Conservation (phyloP, 2,113 vertebrate genomes). For the Solea solea region DNA sequence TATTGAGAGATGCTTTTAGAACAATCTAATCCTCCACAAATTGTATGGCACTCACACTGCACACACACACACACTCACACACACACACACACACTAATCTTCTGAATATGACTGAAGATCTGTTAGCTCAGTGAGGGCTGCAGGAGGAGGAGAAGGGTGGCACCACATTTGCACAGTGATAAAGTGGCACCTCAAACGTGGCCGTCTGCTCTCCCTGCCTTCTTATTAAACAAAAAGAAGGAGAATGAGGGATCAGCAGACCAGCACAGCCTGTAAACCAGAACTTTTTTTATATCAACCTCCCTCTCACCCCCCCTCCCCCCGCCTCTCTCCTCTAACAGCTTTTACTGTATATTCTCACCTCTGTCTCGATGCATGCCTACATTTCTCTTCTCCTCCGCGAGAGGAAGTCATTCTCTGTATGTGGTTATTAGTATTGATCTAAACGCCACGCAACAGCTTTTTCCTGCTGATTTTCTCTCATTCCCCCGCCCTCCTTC, state of each 20-base stretch:
- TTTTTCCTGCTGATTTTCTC: conserved; percentile 72
- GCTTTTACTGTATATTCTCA: conserved; percentile 20
- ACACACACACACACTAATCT: conserved; percentile 34
- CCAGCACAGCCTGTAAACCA: conserved; percentile 40
- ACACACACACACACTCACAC: conserved; percentile 5
- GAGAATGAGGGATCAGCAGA: conserved; percentile 31
- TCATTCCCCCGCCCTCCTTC: conserved; percentile 42
- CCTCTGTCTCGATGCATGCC: conserved; percentile 13
- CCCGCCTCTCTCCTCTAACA: conserved; percentile 27
- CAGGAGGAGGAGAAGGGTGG: conserved; percentile 59
- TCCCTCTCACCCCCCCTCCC: conserved; percentile 41
- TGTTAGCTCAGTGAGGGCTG: conserved; percentile 48
- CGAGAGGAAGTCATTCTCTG: conserved; percentile 73
- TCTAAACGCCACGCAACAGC: conserved; percentile 63
- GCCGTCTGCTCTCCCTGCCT: conserved; percentile 57
- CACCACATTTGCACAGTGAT: conserved; percentile 64
- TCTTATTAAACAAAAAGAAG: conserved; percentile 57
- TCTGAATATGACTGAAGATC: conserved; percentile 49
- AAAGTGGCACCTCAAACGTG: conserved; percentile 62
- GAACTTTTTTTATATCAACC: conserved; percentile 14
- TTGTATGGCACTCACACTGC: conserved; percentile 56
- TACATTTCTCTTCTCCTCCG: conserved; percentile 35
- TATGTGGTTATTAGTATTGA: conserved; percentile 80
- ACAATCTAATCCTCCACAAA: conserved; percentile 79
- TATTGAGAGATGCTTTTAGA: conserved; percentile 81